Conservation (phyloP, 92 coral and sea anemone genomes). For the Parazoanthus swiftii region DNA sequence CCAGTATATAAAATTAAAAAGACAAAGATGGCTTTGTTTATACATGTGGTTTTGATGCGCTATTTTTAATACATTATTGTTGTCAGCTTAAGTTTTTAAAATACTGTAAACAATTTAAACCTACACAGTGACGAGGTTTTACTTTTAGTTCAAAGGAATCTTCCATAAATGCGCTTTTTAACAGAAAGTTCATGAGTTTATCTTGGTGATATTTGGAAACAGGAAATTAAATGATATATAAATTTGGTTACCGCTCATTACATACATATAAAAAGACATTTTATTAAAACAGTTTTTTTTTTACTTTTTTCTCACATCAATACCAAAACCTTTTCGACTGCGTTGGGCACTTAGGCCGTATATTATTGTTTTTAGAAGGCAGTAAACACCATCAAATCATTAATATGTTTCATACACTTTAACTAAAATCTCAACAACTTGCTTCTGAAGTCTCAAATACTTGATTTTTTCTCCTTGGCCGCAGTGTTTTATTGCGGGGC, state of each 20-base stretch:
- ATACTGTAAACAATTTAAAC: conserved; percentile 6
- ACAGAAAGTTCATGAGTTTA: no score
- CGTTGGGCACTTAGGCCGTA: neutral
- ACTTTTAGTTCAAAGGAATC: no score
- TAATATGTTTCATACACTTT: neutral
- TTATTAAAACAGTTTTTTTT: no score
- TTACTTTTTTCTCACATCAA: neutral
- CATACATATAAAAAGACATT: no score
- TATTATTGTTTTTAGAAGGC: neutral
- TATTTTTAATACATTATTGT: neutral
- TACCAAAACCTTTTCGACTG: neutral
- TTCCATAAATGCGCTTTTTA: no score
- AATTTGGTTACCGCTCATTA: neutral
- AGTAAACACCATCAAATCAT: neutral
- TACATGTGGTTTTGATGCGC: conserved; percentile 22
- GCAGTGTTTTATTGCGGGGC: neutral
- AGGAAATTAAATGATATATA: neutral
- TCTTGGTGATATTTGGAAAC: neutral
- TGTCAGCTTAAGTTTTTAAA: neutral
- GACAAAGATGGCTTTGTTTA: conserved; percentile 37
- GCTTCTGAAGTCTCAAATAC: neutral
- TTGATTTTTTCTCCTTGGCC: neutral
- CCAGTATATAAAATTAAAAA: neutral
- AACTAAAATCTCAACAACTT: neutral
- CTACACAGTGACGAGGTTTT: neutral